phyloP scores from a whole-genome alignment of 2,797 vertebrate species.

The Picus viridis region DNA sequence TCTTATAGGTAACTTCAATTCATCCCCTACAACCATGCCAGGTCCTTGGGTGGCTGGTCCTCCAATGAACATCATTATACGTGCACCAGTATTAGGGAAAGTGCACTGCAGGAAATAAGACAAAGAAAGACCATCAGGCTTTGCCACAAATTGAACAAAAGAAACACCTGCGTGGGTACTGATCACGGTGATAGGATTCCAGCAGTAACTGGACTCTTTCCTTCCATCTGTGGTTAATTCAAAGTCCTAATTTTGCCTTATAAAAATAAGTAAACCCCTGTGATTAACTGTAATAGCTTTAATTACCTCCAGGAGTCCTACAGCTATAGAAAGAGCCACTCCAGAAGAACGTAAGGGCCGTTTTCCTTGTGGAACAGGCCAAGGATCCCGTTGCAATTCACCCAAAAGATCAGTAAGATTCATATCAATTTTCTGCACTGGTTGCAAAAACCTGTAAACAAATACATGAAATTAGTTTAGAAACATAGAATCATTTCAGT shows the following conservation, averaged over 20 bases:
- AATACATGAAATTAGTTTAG: background rate
- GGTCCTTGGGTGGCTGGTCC: conserved; percentile 95
- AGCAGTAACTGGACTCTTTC: background rate
- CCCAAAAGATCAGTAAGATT: conserved; percentile 96
- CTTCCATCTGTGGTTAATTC: background rate
- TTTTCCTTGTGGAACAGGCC: conserved; percentile 95
- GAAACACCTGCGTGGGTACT: background rate
- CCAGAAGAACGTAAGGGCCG: conserved; percentile 93
- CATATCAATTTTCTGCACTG: conserved; percentile 98
- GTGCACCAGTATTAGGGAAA: conserved; percentile 94
- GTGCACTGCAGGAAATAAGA: conserved; percentile 84
- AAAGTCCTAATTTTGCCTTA: background rate
- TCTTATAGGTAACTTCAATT: conserved; percentile 93
- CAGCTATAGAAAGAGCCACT: conserved; percentile 94
- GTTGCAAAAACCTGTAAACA: conserved; percentile 89
- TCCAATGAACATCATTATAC: conserved; percentile 95
- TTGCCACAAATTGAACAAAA: background rate
- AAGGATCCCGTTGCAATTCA: conserved; percentile 94
- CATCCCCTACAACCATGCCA: conserved; percentile 97
- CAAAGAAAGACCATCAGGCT: background rate
- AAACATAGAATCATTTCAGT: background rate
- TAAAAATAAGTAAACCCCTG: background rate
- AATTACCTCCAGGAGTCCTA: conserved; percentile 93
- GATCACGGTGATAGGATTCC: background rate
- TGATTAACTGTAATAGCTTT: accelerated